These are phyloP conservation scores for Bambusicola thoracicus DNA, from an alignment of 2,113 vertebrate species.

Conservation along the genomic window DNA sequence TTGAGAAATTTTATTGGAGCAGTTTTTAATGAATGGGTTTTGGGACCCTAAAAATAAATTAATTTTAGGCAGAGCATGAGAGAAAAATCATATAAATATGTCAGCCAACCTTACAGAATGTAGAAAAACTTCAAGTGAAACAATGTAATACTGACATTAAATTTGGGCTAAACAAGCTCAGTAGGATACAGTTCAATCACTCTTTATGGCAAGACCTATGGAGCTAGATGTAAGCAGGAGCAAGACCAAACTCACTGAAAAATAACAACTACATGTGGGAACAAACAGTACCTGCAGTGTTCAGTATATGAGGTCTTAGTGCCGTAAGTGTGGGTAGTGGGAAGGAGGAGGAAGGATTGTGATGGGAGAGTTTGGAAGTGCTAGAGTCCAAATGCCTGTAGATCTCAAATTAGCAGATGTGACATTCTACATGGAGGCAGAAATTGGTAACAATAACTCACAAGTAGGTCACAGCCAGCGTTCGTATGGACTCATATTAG, in stretches of 20 bases:
- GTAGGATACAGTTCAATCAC: not conserved
- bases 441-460: not conserved
- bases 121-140: not conserved
- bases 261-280: not conserved
- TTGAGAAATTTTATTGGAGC: not conserved
- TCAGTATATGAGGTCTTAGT: not conserved
- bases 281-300: not conserved
- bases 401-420: not conserved
- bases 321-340: not conserved
- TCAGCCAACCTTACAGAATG: not conserved
- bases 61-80: not conserved
- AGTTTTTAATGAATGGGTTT: not conserved
- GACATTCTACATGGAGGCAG: not conserved
- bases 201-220: accelerated
- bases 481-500: too few species aligned
- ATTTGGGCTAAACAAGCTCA: not conserved
- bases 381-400: not conserved
- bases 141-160: not conserved
- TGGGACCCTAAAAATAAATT: not conserved
- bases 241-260: not conserved
- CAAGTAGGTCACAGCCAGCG: not conserved
- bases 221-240: not conserved
- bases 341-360: not conserved
- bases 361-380: not conserved
- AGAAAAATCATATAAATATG: not conserved